These are phyloP conservation scores for Frieseomelitta varia DNA, from an alignment of 1,140 invertebrate species.

Conservation along the genomic window DNA sequence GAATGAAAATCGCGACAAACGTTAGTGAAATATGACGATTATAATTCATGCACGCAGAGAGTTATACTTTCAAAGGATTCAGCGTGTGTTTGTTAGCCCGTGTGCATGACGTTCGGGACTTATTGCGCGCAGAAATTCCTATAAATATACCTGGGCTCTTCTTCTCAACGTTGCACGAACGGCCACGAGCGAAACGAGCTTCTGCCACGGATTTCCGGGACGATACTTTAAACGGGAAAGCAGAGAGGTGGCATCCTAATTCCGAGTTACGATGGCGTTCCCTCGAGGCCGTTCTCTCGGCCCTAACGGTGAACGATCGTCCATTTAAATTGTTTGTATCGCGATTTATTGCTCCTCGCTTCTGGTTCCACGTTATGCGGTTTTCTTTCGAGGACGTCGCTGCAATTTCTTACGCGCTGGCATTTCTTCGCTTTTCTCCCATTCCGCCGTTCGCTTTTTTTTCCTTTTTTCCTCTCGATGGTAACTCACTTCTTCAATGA, in stretches of 20 bases:
- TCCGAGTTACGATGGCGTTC: conserved; percentile 44
- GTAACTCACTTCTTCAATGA: neutral
- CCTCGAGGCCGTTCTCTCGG: conserved; percentile 18
- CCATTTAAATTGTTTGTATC: conserved; percentile 37
- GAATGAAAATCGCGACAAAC: neutral
- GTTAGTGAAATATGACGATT: conserved; percentile 1
- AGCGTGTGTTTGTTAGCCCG: conserved; percentile 14
- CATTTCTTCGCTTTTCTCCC: neutral
- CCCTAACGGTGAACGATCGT: conserved; percentile 43
- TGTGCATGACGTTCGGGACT: neutral
- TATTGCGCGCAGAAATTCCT: conserved; percentile 38
- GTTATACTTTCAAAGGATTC: conserved; percentile 16
- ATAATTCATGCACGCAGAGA: neutral
- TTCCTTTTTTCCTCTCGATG: too few species aligned
- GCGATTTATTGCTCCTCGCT: conserved; percentile 26
- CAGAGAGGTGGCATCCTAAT: conserved; percentile 46
- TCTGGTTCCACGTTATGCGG: conserved; percentile 13
- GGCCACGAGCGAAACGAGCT: neutral
- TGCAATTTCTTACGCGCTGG: neutral
- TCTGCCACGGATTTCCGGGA: conserved; percentile 44
- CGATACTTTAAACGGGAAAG: conserved; percentile 43
- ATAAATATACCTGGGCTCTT: conserved; percentile 19
- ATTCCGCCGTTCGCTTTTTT: neutral
- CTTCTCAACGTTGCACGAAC: neutral
- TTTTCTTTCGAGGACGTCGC: conserved; percentile 6